Evolutionary conservation across 2,113 vertebrate genomes (phyloP).

Genomic region (Rhinoptilus africanus): DNA sequence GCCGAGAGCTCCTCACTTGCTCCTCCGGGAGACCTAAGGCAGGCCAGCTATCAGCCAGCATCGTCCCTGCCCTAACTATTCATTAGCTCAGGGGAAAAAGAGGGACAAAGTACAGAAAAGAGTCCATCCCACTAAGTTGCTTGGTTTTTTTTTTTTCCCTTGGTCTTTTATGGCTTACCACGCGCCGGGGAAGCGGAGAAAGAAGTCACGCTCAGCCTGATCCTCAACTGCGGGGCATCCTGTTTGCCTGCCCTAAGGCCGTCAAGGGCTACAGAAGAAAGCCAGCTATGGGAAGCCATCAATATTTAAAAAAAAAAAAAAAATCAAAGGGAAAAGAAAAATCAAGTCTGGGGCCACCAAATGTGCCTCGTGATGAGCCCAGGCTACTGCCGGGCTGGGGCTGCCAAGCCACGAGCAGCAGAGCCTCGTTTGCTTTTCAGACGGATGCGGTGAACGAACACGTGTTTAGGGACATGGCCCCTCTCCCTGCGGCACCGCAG

Average conservation of each 20-base stretch:
- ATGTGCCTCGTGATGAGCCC: rapidly evolving
- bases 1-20: background rate
- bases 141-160: too few relatives aligned
- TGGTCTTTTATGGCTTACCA: background rate
- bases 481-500: background rate
- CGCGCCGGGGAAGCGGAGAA: background rate
- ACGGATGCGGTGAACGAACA: rapidly evolving
- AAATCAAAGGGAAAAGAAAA: background rate
- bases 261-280: background rate
- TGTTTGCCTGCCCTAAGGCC: rapidly evolving
- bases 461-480: rapidly evolving
- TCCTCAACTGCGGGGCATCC: rapidly evolving
- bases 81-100: background rate
- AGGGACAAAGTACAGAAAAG: background rate
- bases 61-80: background rate
- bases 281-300: background rate
- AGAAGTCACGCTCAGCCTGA: background rate
- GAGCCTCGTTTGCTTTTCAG: background rate
- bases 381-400: background rate
- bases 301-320: too few relatives aligned
- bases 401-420: rapidly evolving
- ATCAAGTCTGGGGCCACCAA: background rate
- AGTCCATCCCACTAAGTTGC: too few relatives aligned
- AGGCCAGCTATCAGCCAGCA: background rate
- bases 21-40: background rate